These are phyloP conservation scores for Alectura lathami DNA, from an alignment of 2,113 vertebrate species.

Conservation along the genomic window DNA sequence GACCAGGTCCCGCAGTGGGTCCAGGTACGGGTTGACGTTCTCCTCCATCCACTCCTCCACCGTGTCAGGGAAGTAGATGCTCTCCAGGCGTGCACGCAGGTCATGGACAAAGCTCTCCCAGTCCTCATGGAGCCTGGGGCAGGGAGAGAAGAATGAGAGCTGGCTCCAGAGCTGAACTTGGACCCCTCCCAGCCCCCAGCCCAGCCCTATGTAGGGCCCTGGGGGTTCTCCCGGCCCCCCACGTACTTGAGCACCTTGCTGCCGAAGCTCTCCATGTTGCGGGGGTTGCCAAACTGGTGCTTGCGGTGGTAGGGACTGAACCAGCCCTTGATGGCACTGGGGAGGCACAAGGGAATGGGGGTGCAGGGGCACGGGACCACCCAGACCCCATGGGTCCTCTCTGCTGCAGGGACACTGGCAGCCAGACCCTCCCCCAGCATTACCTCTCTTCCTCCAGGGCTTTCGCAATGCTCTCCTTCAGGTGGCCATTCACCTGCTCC, in stretches of 20 bases:
- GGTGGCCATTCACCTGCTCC: conserved; percentile 62
- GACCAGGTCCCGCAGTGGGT: conserved; percentile 68
- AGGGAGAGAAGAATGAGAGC: neutral
- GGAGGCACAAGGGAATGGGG: neutral
- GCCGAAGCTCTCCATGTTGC: conserved; percentile 75
- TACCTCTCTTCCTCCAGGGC: conserved; percentile 72
- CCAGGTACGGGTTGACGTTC: conserved; percentile 75
- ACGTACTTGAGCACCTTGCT: conserved; percentile 76
- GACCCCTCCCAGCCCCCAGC: neutral
- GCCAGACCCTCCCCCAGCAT: rapidly evolving
- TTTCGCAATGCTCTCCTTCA: conserved; percentile 63
- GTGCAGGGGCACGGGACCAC: neutral
- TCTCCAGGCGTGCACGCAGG: conserved; percentile 70
- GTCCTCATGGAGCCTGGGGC: conserved; percentile 63
- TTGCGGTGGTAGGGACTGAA: conserved; percentile 78
- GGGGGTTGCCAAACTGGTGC: conserved; percentile 78
- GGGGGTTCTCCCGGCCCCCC: rapidly evolving
- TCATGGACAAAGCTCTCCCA: conserved; percentile 71
- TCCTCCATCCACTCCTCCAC: conserved; percentile 85
- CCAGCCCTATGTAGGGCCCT: rapidly evolving
- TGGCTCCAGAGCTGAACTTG: rapidly evolving
- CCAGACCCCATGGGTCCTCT: rapidly evolving
- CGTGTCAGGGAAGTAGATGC: conserved; percentile 74
- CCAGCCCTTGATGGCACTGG: conserved; percentile 75
- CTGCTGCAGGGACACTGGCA: rapidly evolving